These are phyloP conservation scores for Epistrophe eligans DNA, from an alignment of 2,888 invertebrate species.

Conservation along the genomic window DNA sequence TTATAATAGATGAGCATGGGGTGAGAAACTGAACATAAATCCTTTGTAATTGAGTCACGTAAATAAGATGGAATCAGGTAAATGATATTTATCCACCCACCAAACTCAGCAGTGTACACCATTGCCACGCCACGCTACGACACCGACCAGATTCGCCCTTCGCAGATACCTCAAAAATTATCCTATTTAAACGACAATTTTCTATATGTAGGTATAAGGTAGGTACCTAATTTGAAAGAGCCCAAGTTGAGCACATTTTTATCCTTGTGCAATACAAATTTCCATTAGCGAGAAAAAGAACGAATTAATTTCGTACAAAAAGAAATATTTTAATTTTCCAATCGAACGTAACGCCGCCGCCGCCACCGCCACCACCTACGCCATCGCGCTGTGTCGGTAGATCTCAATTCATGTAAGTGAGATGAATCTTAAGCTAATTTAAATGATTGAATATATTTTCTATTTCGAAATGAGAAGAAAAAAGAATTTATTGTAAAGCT, in stretches of 20 bases:
- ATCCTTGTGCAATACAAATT: slow-evolving; percentile 43
- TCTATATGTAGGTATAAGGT: neutral
- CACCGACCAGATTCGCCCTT: neutral
- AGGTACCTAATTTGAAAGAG: slow-evolving; percentile 54
- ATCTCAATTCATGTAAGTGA: neutral
- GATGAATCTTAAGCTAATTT: slow-evolving; percentile 11
- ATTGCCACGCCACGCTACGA: too few relatives aligned
- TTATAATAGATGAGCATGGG: slow-evolving; percentile 57
- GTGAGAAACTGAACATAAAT: slow-evolving; percentile 76
- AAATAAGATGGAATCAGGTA: slow-evolving; percentile 74
- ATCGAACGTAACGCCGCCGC: too few relatives aligned
- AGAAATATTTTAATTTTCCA: slow-evolving; percentile 61
- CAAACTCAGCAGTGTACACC: neutral
- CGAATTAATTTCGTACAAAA: slow-evolving; percentile 58
- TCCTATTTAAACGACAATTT: slow-evolving; percentile 59
- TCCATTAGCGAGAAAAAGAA: slow-evolving; percentile 29
- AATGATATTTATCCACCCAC: slow-evolving; percentile 70
- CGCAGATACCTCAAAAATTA: neutral
- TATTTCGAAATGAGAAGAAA: slow-evolving; percentile 53
- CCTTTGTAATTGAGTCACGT: slow-evolving; percentile 81
- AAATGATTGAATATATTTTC: slow-evolving; percentile 52
- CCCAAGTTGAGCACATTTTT: neutral
- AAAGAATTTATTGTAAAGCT: neutral
- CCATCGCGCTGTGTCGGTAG: neutral
- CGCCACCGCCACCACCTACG: too few relatives aligned